Conservation (phyloP, 2,888 invertebrate species). For the Xylota segnis region DNA sequence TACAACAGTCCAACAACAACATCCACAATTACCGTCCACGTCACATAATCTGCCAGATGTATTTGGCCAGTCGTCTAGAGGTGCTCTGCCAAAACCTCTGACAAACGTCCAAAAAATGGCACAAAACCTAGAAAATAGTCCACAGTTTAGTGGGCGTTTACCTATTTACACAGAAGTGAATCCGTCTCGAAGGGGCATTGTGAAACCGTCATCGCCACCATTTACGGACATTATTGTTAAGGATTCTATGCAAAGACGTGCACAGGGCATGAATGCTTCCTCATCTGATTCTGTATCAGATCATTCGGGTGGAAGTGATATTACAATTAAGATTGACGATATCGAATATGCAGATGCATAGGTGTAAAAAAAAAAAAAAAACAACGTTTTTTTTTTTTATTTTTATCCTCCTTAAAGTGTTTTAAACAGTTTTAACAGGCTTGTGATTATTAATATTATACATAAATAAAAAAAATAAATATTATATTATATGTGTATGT, state of each 20-base stretch:
- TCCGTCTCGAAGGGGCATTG: slow-evolving; percentile 49
- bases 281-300: slow-evolving; percentile 81
- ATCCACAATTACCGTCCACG: slow-evolving; percentile 77
- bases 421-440: slow-evolving; percentile 74
- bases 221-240: slow-evolving; percentile 34
- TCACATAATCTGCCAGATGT: slow-evolving; percentile 79
- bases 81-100: slow-evolving; percentile 67
- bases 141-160: slow-evolving; percentile 78
- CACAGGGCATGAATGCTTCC: slow-evolving; percentile 64
- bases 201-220: slow-evolving; percentile 55
- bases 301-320: slow-evolving; percentile 84
- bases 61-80: slow-evolving; percentile 67
- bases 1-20: slow-evolving; percentile 34
- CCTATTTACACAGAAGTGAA: slow-evolving; percentile 78
- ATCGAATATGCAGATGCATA: slow-evolving; percentile 83
- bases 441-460: slow-evolving; percentile 77
- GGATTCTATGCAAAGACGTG: slow-evolving; percentile 27
- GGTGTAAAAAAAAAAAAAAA: slow-evolving; percentile 24
- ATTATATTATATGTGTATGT: slow-evolving; percentile 24
- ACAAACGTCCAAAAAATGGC: slow-evolving; percentile 81
- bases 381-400: slow-evolving; percentile 20
- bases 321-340: slow-evolving; percentile 84
- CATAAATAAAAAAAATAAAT: slow-evolving; percentile 1
- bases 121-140: slow-evolving; percentile 81
- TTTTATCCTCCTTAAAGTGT: slow-evolving; percentile 59